These are phyloP conservation scores for Octomys mimax DNA, from an alignment of 2,797 vertebrate genomes.

Conservation along the genomic window DNA sequence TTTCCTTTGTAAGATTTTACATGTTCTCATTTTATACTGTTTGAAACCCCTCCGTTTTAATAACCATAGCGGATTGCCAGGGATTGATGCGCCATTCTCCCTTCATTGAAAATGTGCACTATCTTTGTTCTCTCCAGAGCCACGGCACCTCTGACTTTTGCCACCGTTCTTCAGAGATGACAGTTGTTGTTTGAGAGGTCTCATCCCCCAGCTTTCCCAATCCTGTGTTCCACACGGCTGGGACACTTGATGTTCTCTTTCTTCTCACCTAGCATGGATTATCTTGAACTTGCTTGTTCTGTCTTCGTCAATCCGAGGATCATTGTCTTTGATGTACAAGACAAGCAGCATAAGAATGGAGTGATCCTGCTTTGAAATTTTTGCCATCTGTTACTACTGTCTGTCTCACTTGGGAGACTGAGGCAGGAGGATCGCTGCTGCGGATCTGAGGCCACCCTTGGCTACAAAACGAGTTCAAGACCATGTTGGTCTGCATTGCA, in stretches of 20 bases:
- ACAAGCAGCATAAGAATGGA: constrained; percentile 40
- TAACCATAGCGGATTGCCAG: background rate
- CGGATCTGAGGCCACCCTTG: background rate
- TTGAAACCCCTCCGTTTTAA: constrained; percentile 54
- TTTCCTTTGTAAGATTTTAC: constrained; percentile 38
- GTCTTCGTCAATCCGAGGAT: constrained; percentile 13
- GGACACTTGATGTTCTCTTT: background rate
- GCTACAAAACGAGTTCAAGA: background rate
- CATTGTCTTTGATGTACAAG: constrained; percentile 38
- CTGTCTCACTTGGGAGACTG: constrained; percentile 49
- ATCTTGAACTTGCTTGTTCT: constrained; percentile 44
- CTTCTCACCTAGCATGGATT: background rate
- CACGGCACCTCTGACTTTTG: background rate
- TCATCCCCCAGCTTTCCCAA: background rate
- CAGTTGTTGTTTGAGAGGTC: background rate
- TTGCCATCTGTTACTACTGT: constrained; percentile 62
- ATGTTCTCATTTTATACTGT: constrained; percentile 2
- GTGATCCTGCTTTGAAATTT: constrained; percentile 44
- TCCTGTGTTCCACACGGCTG: background rate
- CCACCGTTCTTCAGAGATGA: background rate
- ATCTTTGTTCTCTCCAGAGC: constrained; percentile 1
- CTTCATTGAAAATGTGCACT: background rate
- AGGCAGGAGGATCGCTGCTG: background rate
- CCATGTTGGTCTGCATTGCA: background rate
- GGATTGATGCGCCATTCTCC: background rate